Evolutionary conservation across 2,113 vertebrate genomes (phyloP).

Genomic region (Mohoua ochrocephala): DNA sequence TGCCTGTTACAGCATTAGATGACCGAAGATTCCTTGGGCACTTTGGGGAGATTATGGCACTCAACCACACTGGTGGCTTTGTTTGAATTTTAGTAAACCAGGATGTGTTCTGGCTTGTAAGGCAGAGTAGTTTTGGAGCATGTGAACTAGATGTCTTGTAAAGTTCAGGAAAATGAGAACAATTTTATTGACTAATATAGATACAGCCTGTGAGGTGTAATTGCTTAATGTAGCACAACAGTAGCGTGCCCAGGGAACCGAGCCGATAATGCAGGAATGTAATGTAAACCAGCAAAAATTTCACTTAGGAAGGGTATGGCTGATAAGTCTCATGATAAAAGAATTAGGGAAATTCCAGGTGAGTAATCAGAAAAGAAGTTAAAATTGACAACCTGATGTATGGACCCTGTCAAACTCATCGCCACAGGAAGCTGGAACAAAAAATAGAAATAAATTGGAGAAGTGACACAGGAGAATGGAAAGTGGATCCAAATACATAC

Average conservation of each 20-base stretch:
- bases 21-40: neutral
- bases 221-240: neutral
- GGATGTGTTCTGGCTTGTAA: neutral
- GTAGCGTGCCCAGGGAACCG: neutral
- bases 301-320: neutral
- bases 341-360: neutral
- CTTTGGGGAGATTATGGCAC: neutral
- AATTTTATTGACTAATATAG: neutral
- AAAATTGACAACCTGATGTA: neutral
- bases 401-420: neutral
- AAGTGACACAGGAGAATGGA: neutral
- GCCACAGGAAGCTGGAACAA: neutral
- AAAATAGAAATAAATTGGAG: neutral
- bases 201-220: neutral
- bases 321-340: neutral
- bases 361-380: neutral
- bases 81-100: neutral
- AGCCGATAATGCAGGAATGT: neutral
- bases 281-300: neutral
- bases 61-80: neutral
- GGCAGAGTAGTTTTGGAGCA: neutral
- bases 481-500: neutral
- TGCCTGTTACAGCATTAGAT: neutral
- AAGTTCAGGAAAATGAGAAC: neutral
- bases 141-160: neutral